A percentile compares a stretch with the other conserved stretches of the same genome.
phyloP scores from a whole-genome alignment of 2,888 invertebrate species.

The Drosophila mimica region DNA sequence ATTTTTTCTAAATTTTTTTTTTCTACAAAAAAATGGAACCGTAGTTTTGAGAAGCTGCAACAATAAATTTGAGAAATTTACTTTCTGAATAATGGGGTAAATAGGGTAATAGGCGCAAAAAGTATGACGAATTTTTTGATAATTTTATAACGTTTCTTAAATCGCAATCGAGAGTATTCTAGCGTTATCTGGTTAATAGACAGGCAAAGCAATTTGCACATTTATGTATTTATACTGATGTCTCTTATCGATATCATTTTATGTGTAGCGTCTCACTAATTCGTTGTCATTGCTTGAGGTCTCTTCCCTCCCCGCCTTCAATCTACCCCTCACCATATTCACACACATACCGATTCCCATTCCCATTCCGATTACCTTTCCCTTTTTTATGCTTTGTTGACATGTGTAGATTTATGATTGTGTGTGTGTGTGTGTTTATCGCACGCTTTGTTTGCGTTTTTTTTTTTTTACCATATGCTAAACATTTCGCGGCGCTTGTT shows the following conservation, averaged over 20 bases:
- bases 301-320: background rate
- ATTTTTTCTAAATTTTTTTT: background rate
- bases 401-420: constrained; percentile 45
- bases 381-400: constrained; percentile 58
- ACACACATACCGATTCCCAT: constrained; percentile 8
- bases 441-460: constrained; percentile 59
- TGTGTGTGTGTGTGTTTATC: constrained; percentile 53
- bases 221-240: no score
- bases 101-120: background rate
- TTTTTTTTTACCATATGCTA: constrained; percentile 63
- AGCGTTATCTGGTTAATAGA: background rate
- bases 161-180: background rate
- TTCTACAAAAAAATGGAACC: background rate
- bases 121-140: background rate
- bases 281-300: constrained; percentile 4
- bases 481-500: constrained; percentile 59
- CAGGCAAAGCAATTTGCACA: background rate
- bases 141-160: background rate
- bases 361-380: constrained; percentile 19
- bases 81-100: background rate
- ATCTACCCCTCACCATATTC: background rate
- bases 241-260: background rate
- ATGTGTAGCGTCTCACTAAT: constrained; percentile 17
- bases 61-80: background rate
- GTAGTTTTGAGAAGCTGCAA: background rate